These are phyloP conservation scores for Oreohelix idahoensis DNA, from an alignment of 1,140 invertebrate genomes.

Conservation along the genomic window DNA sequence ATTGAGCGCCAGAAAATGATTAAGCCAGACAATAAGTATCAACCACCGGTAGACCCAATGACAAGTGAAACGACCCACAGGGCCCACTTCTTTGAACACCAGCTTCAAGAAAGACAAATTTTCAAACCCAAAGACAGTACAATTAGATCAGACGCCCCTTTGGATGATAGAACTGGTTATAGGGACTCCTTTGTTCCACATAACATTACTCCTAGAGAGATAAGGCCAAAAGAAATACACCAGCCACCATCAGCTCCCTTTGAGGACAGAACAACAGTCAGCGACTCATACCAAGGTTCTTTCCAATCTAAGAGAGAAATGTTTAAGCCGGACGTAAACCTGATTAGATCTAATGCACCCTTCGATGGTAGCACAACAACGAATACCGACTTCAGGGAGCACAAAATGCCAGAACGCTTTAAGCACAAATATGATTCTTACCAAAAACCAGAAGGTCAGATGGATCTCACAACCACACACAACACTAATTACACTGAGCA, in stretches of 20 bases:
- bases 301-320: constrained; percentile 33
- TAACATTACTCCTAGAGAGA: constrained; percentile 35
- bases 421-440: constrained; percentile 33
- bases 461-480: constrained; percentile 56
- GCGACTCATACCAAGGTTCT: constrained; percentile 39
- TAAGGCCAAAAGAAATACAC: constrained; percentile 28
- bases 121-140: constrained; percentile 32
- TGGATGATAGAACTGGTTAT: constrained; percentile 40
- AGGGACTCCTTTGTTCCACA: constrained; percentile 39
- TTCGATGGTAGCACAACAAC: constrained; percentile 41
- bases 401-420: constrained; percentile 21
- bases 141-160: constrained; percentile 25
- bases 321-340: constrained; percentile 26
- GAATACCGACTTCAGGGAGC: constrained; percentile 19
- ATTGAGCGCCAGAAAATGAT: neutral
- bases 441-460: constrained; percentile 39
- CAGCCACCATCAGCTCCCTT: constrained; percentile 38
- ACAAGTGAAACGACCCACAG: constrained; percentile 36
- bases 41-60: constrained; percentile 34
- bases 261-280: constrained; percentile 43
- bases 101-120: constrained; percentile 25
- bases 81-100: constrained; percentile 32
- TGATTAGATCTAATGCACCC: constrained; percentile 29
- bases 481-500: constrained; percentile 57
- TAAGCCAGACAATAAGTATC: constrained; percentile 42